phyloP scores from a whole-genome alignment of 2,113 vertebrate species.

The Lanius ludovicianus region DNA sequence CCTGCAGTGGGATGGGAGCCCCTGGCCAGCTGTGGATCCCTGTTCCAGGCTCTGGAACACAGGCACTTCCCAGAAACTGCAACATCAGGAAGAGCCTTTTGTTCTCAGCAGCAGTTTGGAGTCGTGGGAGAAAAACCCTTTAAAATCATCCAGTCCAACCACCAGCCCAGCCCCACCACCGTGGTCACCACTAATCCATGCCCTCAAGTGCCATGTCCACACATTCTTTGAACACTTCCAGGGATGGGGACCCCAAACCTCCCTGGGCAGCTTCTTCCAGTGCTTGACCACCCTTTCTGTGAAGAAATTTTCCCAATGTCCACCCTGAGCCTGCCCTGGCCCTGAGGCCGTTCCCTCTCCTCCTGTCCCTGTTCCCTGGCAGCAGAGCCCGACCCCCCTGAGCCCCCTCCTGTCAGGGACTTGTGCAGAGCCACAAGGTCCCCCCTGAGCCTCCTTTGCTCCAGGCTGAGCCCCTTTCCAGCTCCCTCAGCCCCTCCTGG shows the following conservation, averaged over 20 bases:
- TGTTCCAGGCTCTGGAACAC: fast-evolving
- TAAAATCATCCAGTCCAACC: not conserved
- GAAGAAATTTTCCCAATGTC: no score
- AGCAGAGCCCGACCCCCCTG: not conserved
- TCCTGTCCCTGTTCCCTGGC: not conserved
- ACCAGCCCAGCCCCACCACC: not conserved
- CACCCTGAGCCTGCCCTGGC: fast-evolving
- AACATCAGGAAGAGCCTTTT: not conserved
- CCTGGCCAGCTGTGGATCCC: not conserved
- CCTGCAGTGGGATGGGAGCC: not conserved
- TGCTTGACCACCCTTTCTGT: fast-evolving
- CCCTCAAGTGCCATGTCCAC: not conserved
- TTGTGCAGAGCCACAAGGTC: not conserved
- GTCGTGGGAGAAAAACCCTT: no score
- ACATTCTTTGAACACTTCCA: no score
- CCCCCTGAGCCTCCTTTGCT: not conserved
- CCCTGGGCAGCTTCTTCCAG: not conserved
- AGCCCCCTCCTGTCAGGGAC: not conserved
- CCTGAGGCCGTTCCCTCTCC: not conserved
- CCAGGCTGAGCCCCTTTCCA: not conserved
- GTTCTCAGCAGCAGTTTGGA: not conserved
- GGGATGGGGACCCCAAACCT: not conserved
- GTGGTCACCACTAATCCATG: not conserved
- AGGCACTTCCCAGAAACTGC: not conserved
- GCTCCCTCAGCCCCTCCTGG: not conserved